Conservation (phyloP, 2,797 vertebrate genomes). For the Cirrhinus mrigala region DNA sequence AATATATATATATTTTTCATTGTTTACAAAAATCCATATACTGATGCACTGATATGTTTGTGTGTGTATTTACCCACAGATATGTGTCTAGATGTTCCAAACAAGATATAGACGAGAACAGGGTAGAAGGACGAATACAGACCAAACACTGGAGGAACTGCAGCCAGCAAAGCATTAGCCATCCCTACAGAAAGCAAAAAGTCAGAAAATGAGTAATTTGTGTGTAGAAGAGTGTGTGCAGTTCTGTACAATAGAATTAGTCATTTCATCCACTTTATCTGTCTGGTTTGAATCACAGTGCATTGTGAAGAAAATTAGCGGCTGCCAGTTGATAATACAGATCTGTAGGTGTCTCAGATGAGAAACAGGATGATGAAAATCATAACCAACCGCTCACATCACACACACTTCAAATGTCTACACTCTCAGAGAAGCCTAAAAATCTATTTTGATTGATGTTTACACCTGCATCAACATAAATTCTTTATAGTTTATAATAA, state of each 20-base stretch:
- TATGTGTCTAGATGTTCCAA: conserved; percentile 88
- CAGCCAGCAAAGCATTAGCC: conserved; percentile 87
- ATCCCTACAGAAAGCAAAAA: conserved; percentile 76
- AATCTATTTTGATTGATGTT: not conserved
- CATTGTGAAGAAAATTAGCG: conserved; percentile 33
- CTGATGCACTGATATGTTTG: not conserved
- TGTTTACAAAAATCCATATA: not conserved
- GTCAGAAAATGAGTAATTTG: not conserved
- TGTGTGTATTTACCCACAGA: conserved; percentile 82
- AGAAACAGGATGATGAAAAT: conserved; percentile 15
- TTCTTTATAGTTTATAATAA: not conserved
- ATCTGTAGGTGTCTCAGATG: conserved; percentile 7
- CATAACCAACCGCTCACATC: not conserved
- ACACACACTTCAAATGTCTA: not conserved
- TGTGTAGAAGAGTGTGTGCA: not conserved
- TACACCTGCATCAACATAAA: not conserved
- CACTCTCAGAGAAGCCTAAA: not conserved
- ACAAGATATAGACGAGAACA: conserved; percentile 86
- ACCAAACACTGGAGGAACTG: conserved; percentile 88
- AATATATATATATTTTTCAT: not conserved
- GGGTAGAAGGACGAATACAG: conserved; percentile 90
- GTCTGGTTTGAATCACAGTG: conserved; percentile 16
- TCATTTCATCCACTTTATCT: conserved; percentile 30
- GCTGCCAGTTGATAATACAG: conserved; percentile 22
- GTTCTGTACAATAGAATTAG: conserved; percentile 34